These are phyloP conservation scores for Melinopterus prodromus DNA, from an alignment of 2,888 invertebrate species.

Conservation along the genomic window DNA sequence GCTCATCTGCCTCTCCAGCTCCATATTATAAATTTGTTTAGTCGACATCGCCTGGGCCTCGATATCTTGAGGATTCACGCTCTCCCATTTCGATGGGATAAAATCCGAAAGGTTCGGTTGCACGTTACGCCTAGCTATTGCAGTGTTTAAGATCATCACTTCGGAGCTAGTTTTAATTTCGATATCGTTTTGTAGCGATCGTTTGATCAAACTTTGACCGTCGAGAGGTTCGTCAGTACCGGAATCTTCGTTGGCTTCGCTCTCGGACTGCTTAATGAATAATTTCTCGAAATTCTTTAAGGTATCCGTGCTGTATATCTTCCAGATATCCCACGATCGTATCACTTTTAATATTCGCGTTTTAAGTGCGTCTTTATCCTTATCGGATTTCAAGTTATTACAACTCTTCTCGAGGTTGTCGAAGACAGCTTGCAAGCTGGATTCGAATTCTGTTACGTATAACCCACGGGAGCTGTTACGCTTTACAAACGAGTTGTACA, in stretches of 20 bases:
- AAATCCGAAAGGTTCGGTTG: slow-evolving; percentile 68
- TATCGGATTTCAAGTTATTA: slow-evolving; percentile 73
- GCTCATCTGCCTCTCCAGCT: slow-evolving; percentile 45
- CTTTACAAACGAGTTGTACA: slow-evolving; percentile 92
- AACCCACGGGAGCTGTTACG: slow-evolving; percentile 88
- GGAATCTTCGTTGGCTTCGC: slow-evolving; percentile 53
- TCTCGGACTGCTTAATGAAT: slow-evolving; percentile 75
- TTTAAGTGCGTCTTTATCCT: slow-evolving; percentile 93
- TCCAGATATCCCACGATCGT: slow-evolving; percentile 96
- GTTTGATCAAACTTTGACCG: slow-evolving; percentile 54
- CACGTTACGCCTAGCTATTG: slow-evolving; percentile 33
- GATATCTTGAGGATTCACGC: slow-evolving; percentile 83
- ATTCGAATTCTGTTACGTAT: slow-evolving; percentile 83
- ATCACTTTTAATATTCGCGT: slow-evolving; percentile 85
- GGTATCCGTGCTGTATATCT: slow-evolving; percentile 89
- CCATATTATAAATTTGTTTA: slow-evolving; percentile 80
- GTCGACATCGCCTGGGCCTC: slow-evolving; percentile 84
- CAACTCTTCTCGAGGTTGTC: slow-evolving; percentile 74
- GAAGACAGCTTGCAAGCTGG: slow-evolving; percentile 78
- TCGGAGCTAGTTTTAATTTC: slow-evolving; percentile 25
- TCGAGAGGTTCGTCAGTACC: slow-evolving; percentile 57
- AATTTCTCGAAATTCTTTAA: slow-evolving; percentile 84
- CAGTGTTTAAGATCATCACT: slow-evolving; percentile 32
- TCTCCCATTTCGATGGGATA: slow-evolving; percentile 95
- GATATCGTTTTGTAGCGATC: slow-evolving; percentile 47